phyloP scores from a whole-genome alignment of 2,113 vertebrate species.

The Corynorhinus townsendii region DNA sequence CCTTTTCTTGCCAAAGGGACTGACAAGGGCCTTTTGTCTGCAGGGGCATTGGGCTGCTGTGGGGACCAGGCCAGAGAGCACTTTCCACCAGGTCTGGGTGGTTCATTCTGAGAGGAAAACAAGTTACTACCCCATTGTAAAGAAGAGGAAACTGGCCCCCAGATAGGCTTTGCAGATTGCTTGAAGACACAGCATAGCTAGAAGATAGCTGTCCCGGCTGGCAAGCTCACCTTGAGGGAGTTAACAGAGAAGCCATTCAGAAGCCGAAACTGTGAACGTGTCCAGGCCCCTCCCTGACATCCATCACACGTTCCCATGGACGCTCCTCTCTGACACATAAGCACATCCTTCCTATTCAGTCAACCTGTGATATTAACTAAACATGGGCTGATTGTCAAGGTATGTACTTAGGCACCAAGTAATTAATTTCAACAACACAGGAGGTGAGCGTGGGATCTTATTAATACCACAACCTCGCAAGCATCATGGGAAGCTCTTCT shows the following conservation, averaged over 20 bases:
- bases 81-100: neutral
- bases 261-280: neutral
- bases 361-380: neutral
- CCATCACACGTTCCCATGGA: neutral
- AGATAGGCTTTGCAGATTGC: neutral
- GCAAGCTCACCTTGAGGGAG: neutral
- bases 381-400: neutral
- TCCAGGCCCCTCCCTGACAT: neutral
- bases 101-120: neutral
- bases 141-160: neutral
- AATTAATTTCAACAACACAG: neutral
- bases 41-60: accelerated
- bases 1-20: neutral
- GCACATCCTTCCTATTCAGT: neutral
- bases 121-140: neutral
- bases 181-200: neutral
- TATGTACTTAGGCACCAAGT: neutral
- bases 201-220: neutral
- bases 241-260: neutral
- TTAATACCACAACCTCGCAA: neutral
- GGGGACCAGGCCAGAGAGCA: neutral
- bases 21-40: neutral
- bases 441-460: neutral
- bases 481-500: neutral
- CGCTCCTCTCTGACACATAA: neutral